These are phyloP conservation scores for Oreotrochilus melanogaster DNA, from an alignment of 2,113 vertebrate genomes.

Conservation along the genomic window DNA sequence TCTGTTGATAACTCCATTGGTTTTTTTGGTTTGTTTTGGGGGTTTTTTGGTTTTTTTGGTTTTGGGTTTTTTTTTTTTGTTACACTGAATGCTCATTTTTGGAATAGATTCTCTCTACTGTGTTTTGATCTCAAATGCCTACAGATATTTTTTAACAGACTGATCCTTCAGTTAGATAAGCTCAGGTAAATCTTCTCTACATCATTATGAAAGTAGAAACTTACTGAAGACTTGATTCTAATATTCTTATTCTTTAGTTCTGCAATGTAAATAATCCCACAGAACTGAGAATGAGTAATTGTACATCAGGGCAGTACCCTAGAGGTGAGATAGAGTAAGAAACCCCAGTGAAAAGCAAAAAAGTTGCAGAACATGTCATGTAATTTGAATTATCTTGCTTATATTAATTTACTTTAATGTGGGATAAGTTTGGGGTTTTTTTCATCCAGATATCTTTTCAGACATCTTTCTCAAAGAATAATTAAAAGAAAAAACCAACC, in stretches of 20 bases:
- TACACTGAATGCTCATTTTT: background rate
- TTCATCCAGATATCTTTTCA: background rate
- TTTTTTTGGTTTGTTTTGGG: too few species aligned
- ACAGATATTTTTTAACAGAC: background rate
- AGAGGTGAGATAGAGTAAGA: background rate
- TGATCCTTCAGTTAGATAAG: background rate
- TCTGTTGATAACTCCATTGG: background rate
- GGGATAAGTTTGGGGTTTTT: background rate
- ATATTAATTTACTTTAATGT: background rate
- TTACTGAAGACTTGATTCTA: background rate
- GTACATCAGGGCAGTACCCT: background rate
- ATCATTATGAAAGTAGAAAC: background rate
- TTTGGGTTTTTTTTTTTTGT: background rate
- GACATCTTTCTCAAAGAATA: background rate
- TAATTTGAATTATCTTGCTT: background rate
- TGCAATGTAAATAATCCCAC: background rate
- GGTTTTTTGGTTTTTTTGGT: too few species aligned
- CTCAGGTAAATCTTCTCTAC: background rate
- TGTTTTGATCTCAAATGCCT: background rate
- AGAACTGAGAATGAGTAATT: background rate
- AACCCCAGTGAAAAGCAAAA: background rate
- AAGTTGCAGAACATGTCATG: background rate
- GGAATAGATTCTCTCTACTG: background rate
- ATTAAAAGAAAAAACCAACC: background rate
- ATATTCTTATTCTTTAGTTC: background rate